These are phyloP conservation scores for Tyria jacobaeae DNA, from an alignment of 2,888 invertebrate species.

Conservation along the genomic window DNA sequence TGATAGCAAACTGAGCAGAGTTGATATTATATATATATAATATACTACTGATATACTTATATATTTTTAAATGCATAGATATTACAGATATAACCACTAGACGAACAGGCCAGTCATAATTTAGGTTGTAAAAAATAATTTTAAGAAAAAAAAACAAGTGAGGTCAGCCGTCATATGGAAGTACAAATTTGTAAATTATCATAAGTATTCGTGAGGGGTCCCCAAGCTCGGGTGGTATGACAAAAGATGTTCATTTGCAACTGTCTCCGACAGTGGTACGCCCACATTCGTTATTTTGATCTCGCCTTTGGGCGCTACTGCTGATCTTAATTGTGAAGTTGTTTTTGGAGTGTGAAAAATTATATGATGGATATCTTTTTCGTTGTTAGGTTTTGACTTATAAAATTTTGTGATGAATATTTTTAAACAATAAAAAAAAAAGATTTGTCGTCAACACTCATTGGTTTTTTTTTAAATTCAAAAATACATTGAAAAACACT, in stretches of 20 bases:
- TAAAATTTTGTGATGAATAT: too few species aligned
- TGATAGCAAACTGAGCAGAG: too few species aligned
- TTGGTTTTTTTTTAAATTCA: too few species aligned
- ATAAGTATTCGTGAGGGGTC: constrained; percentile 40
- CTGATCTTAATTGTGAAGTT: constrained; percentile 16
- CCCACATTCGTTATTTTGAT: constrained; percentile 55
- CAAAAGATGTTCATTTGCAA: constrained; percentile 72
- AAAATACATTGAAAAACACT: too few species aligned
- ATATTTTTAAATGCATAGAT: too few species aligned
- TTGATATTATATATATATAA: too few species aligned
- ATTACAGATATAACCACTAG: too few species aligned
- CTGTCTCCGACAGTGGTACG: constrained; percentile 62
- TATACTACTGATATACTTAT: too few species aligned
- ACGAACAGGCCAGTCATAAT: too few species aligned
- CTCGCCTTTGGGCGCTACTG: constrained; percentile 14
- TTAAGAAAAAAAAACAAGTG: neutral
- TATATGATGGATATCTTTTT: neutral
- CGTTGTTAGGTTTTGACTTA: neutral
- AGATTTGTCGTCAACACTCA: too few species aligned
- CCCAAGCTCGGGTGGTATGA: constrained; percentile 49
- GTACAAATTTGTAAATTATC: constrained; percentile 28
- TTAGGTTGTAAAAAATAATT: neutral
- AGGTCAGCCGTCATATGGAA: constrained; percentile 13
- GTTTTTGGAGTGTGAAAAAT: neutral
- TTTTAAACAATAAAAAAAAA: too few species aligned